Evolutionary conservation across 1,140 invertebrate genomes (phyloP), one percentile per base, ranked within the genome.

Genomic region (Panagrolaimus sp.): DNA sequence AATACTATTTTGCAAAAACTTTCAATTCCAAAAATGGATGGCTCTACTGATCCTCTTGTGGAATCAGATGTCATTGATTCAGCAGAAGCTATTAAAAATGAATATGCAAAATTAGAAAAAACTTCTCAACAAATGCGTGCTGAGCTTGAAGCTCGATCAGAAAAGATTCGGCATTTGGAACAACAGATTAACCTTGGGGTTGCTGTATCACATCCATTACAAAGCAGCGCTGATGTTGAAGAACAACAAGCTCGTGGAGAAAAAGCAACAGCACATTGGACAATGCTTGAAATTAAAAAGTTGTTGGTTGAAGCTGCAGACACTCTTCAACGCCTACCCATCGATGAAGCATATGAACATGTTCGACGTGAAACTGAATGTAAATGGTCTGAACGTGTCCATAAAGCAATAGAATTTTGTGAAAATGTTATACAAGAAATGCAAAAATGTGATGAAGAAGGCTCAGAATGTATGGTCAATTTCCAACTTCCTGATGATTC

Each of bases 221-320:
- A 38, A 38, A 38, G 31, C 31, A 4, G 31, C 31, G 51, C 9
- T 20, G 20, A 57, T 11, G n/a, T 27, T 23, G 20, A 11, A 5
- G 51, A 57, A 57, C 14, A 57, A 20, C 51, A 57, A 57, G 51
- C 51, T 16, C 51, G 51, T 5, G 51, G 51, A 8, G 51, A 57
- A 13, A 57, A 57, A 13, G 51, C 51, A n/a, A 57, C 51, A 13
- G 51, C 51, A 20, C 51, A 57, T 13, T 57, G 51, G 51, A 57
- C 51, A 27, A 57, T 57, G 51, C 51, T 57, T 27, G 51, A 57
- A 57, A 57, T 57, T 27, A 57, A 57, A 20, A 57, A 57, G n/a
- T 16, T 57, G 0, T 20, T 57, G 14, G 27, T 57, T 20, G 51
- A 57, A 20, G 51, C 51, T 25, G 51, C 51, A 13, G 51, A 57